Percentiles rank a stretch among this genome's conserved stretches.
phyloP scores from a whole-genome alignment of 23 tunicate species.

The Ascidia mentula region DNA sequence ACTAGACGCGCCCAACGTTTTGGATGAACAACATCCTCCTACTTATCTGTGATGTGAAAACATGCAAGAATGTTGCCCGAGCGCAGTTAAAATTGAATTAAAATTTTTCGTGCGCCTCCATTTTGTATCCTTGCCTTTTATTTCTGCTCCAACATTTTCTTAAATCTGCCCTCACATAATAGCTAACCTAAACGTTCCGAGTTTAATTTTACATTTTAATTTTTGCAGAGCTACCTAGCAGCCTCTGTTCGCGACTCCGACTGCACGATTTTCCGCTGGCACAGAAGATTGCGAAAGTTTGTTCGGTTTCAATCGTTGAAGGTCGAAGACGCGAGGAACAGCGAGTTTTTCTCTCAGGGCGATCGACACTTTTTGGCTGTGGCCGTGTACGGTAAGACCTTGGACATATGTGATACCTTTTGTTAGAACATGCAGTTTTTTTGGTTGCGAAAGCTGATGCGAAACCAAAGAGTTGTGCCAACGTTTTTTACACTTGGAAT shows the following conservation, averaged over 20 bases:
- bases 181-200: no score
- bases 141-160: background rate
- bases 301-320: constrained; percentile 18
- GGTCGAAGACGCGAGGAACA: constrained; percentile 16
- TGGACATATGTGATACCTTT: background rate
- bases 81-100: background rate
- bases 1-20: no score
- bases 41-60: no score
- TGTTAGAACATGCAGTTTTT: background rate
- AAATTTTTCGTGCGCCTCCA: background rate
- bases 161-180: no score
- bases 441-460: background rate
- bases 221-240: background rate
- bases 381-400: constrained; percentile 13
- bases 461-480: constrained; percentile 8
- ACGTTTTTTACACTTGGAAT: no score
- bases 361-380: constrained; percentile 17
- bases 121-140: background rate
- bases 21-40: no score
- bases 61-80: no score
- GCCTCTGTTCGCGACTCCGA: background rate
- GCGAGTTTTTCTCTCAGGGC: constrained; percentile 29
- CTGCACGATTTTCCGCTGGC: constrained; percentile 61
- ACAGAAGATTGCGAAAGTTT: constrained; percentile 27
- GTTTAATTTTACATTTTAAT: no score